Percentiles rank a stretch among this genome's conserved stretches.
Conservation (phyloP, 1,140 invertebrate genomes). For the Heliothis virescens region DNA sequence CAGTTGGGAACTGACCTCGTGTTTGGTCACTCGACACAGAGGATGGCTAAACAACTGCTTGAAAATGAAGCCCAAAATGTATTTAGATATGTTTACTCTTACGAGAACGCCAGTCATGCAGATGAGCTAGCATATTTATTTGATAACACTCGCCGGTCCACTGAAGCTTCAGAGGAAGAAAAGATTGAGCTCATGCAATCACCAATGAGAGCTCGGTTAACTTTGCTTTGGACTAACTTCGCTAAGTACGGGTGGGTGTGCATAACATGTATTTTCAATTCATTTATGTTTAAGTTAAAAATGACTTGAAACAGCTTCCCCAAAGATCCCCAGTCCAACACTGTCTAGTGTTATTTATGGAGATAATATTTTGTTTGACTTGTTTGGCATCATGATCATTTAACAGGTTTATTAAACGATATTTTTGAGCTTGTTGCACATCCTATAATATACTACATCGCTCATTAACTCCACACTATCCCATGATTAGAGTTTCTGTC, state of each 20-base stretch:
- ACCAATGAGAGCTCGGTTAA: constrained; percentile 48
- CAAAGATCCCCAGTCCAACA: too few relatives aligned
- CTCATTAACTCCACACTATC: too few relatives aligned
- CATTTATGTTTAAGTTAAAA: too few relatives aligned
- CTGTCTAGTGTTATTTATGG: too few relatives aligned
- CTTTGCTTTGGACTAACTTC: constrained; percentile 69
- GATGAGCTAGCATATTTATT: constrained; percentile 65
- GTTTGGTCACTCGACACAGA: constrained; percentile 60
- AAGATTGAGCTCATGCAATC: constrained; percentile 55
- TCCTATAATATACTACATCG: too few relatives aligned
- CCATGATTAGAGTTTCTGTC: too few relatives aligned
- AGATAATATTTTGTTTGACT: too few relatives aligned
- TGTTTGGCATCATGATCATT: too few relatives aligned
- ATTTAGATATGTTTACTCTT: constrained; percentile 63
- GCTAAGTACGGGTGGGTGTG: constrained; percentile 61
- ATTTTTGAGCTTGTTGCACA: too few relatives aligned
- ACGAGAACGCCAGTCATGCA: constrained; percentile 59
- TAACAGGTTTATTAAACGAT: too few relatives aligned
- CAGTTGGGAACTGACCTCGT: constrained; percentile 60
- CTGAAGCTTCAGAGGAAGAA: neutral
- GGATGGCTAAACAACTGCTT: constrained; percentile 56
- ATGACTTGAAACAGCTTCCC: too few relatives aligned
- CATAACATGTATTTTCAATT: neutral
- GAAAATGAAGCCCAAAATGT: constrained; percentile 58
- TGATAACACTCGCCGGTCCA: constrained; percentile 12